Evolutionary conservation across 2,113 vertebrate genomes (phyloP), one percentile per base, ranked within the genome.

Genomic region (Sakesphorus luctuosus): DNA sequence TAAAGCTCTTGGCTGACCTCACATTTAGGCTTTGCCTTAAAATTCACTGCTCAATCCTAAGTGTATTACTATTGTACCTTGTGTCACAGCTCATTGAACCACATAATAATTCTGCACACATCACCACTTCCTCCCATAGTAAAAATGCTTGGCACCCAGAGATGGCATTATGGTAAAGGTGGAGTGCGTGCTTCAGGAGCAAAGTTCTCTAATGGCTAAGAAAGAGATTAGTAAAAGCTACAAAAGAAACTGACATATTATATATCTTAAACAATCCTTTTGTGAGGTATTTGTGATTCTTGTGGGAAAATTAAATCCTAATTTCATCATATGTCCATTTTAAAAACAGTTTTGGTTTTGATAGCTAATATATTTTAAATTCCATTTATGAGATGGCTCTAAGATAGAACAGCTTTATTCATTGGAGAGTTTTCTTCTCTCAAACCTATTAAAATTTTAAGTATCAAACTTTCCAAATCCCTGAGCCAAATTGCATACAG

Each of bases 371-470:
- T 52, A 76, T 79, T 94, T 89, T 59, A 82, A 72, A 75, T 72
- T 94, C 52, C 29, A 28, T 79, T 94, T 94, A 96, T 72, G 62
- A 89, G 78, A 66, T 87, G 61, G n/a, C 25, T 68, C 61, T 89
- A 79, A 75, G 58, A 94, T 91, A 91, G 87, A 95, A 58, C n/a
- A 31, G 20, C 28, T 84, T 69, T 69, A 87, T 73, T 89, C 66
- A 61, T 20, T 38, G 38, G 78, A 91, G 91, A 79, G 5, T 93
- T 89, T 69, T 93, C 74, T 72, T 79, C 29, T 76, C 58, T 71
- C 40, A 58, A 87, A 63, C 12, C 74, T 90, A 91, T 76, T 94
- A 93, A 73, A 89, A 95, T 93, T 93, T 91, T n/a, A 85, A 76
- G 20, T 84, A 73, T 73, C 67, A 86, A 80, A 55, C 4, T 26